Evolutionary conservation across 2,113 vertebrate species (phyloP), one percentile per base, ranked within the genome.

Genomic region (Empidonax traillii): DNA sequence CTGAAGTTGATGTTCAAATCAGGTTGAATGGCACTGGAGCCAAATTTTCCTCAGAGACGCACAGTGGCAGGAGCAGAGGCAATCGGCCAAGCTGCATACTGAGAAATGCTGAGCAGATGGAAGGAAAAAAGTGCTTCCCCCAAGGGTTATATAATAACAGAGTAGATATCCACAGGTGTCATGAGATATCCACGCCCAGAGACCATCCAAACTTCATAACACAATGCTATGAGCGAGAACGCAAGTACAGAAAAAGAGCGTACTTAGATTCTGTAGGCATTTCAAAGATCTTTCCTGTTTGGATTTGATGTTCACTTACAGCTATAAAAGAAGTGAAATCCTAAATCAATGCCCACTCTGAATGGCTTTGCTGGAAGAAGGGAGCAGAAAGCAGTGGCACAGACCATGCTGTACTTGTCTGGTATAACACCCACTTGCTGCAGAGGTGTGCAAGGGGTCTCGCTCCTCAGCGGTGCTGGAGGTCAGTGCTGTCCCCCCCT

Each of bases 341-440:
- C 51, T 43, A 43, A 17, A 44, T 31, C 51, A 23, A 27, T 22
- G 33, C 9, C 37, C 3, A 7, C n/a, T 73, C 66, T 43, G 33
- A 52, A 39, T n/a, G 68, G 31, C 82, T 69, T 58, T 65, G 19
- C 81, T 62, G 9, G 8, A 37, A 51, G 55, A 20, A 7, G 20
- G 37, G 6, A 21, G 77, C 33, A 66, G 66, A 41, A 33, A 19
- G 30, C 8, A 41, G 12, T 1, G 3, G 37, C 31, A 35, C 6
- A 0, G 2, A n/a, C 24, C 25, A 41, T 0, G 1, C 10, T 22
- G 41, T 4, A 12, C 16, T 33, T 37, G 7, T 2, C 35, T 11
- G 3, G 3, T 14, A 21, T 5, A 18, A 8, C 16, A 16, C 12
- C 5, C 12, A 8, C 43, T 51, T 76, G 21, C 58, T 51, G 68